Percentiles rank a stretch among this genome's conserved stretches.
Conservation (phyloP, 2,113 vertebrate species). For the Himantopus leucocephalus region DNA sequence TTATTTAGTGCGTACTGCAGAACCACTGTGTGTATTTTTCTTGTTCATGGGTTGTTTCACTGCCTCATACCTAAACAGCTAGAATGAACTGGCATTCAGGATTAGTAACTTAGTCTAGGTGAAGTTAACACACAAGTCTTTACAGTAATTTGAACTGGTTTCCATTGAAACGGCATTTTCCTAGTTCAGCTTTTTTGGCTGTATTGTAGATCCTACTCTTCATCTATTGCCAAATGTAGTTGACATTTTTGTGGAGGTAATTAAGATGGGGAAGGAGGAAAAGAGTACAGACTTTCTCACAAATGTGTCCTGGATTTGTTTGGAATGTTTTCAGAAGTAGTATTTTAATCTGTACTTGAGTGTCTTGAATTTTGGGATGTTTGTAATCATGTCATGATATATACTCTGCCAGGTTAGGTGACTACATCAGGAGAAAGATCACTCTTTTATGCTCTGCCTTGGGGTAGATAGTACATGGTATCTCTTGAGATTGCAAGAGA, state of each 20-base stretch:
- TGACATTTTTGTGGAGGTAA: background rate
- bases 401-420: background rate
- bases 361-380: background rate
- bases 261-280: background rate
- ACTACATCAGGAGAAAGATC: background rate
- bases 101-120: constrained; percentile 71
- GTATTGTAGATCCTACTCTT: background rate
- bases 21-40: constrained; percentile 84
- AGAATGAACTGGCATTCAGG: constrained; percentile 78
- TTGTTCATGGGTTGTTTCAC: constrained; percentile 84
- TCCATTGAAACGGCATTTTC: constrained; percentile 34
- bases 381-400: background rate
- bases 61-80: constrained; percentile 84
- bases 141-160: constrained; percentile 34
- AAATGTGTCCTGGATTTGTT: background rate
- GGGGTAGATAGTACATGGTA: background rate
- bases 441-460: background rate
- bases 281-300: background rate
- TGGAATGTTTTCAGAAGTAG: background rate
- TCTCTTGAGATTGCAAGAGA: background rate
- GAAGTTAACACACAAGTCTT: constrained; percentile 58
- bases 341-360: background rate
- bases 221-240: background rate
- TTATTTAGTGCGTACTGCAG: constrained; percentile 82
- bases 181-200: constrained; percentile 5